A percentile compares a stretch with the other conserved stretches of the same genome.
Evolutionary conservation across 2,888 invertebrate genomes (phyloP).

Genomic region (Theodoxus fluviatilis): DNA sequence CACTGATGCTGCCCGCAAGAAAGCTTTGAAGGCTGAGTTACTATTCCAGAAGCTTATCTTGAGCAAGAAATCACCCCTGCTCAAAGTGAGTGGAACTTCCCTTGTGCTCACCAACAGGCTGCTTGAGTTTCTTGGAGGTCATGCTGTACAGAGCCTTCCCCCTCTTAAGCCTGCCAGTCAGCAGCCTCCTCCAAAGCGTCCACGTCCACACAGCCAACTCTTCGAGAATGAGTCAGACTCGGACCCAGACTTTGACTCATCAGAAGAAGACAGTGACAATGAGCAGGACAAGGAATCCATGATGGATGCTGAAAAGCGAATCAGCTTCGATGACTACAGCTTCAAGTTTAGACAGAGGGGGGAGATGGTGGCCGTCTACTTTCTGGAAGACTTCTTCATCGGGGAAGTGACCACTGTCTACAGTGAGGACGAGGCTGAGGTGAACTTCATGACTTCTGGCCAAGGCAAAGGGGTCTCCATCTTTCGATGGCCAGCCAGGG

Average conservation of each 20-base stretch:
- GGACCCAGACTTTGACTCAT: too few species aligned
- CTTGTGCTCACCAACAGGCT: neutral
- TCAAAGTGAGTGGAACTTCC: neutral
- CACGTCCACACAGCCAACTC: too few species aligned
- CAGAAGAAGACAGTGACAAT: neutral
- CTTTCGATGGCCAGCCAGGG: neutral
- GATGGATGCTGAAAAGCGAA: too few species aligned
- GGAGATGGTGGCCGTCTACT: slow-evolving; percentile 10
- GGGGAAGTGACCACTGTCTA: neutral
- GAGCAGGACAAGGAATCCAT: neutral
- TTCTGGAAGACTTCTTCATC: slow-evolving; percentile 15
- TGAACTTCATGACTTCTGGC: neutral
- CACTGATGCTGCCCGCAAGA: neutral
- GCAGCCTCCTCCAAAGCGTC: too few species aligned
- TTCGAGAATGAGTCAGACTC: neutral
- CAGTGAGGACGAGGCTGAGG: neutral
- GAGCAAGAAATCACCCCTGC: neutral
- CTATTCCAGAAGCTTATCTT: slow-evolving; percentile 1
- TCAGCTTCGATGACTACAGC: neutral
- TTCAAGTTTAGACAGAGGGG: slow-evolving; percentile 1
- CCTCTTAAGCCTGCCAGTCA: too few species aligned
- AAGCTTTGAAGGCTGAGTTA: slow-evolving; percentile 6
- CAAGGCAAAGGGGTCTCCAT: neutral
- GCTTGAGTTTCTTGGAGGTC: neutral
- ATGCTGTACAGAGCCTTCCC: too few species aligned